phyloP scores from a whole-genome alignment of 2,888 invertebrate genomes.

The Julus scanicus region DNA sequence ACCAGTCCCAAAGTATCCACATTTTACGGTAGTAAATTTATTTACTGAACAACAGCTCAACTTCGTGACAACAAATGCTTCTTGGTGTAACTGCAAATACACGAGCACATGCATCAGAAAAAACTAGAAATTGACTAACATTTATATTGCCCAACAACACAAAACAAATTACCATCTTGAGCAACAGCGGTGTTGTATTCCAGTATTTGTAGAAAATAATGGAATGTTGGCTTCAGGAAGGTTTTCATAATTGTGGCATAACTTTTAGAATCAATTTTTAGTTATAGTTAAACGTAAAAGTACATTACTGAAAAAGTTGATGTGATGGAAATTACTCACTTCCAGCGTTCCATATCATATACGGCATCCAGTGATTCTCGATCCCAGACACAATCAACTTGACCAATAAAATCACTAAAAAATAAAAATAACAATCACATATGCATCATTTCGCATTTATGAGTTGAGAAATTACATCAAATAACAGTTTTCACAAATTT shows the following conservation, averaged over 20 bases:
- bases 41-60: not conserved
- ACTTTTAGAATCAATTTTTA: not conserved
- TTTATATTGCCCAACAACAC: not conserved
- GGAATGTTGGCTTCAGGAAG: slow-evolving; percentile 52
- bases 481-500: too few relatives aligned
- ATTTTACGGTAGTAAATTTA: not conserved
- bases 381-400: slow-evolving; percentile 63
- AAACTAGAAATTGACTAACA: not conserved
- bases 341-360: slow-evolving; percentile 57
- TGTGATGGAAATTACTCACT: not conserved
- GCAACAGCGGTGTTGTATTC: slow-evolving; percentile 36
- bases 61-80: not conserved
- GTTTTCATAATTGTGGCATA: slow-evolving; percentile 48
- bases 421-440: too few relatives aligned
- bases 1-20: too few relatives aligned
- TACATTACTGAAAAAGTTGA: not conserved
- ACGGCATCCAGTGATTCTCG: slow-evolving; percentile 62
- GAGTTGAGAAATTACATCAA: too few relatives aligned
- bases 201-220: slow-evolving; percentile 50
- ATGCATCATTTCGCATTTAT: too few relatives aligned
- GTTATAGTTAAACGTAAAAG: not conserved
- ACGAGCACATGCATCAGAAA: not conserved
- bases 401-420: slow-evolving; percentile 60
- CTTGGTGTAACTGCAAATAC: too few relatives aligned
- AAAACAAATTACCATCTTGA: not conserved